Base-by-base conservation (phyloP, 2,888 invertebrate genomes). In the Amiota mariae region DNA sequence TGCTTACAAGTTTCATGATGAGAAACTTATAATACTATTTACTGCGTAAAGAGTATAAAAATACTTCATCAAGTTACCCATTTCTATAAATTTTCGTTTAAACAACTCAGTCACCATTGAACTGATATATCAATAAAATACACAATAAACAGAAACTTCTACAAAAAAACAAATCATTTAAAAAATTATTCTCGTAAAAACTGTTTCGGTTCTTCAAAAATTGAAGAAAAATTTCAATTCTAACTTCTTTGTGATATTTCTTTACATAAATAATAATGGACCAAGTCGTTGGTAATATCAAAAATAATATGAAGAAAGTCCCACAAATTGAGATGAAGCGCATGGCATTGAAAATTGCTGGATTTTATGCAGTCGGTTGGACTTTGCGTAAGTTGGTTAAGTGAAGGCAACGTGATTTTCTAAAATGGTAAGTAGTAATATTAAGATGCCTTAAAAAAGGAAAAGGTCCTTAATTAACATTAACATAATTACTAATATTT, bases 291-390 rank as follows among this genome's bases (percentile, higher is more conserved):
- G 78, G 77, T 8, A 85, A 81, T n/a, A 11, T 83, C 6, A 74
- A 75, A 59, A 73, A 73, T 66, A 76, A 76, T 59, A 67, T 78
- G 8, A 78, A 73, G 72, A n/a, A 20, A 24, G 13, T 74, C 49
- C 49, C 63, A 15, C 73, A 73, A n/a, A 57, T 77, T n/a, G 83
- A 83, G 51, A 75, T 72, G 57, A 83, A 85, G 70, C 74, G 78
- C 0, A 78, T 80, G 80, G 85, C 85, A 9, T 46, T 83, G 0
- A 85, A 85, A 18, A 74, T 83, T 0, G 73, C 83, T 4, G 83
- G 83, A 68, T 85, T 83, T 78, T 85, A 83, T 4, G 83, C 85
- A 12, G 76, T 83, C 61, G 79, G 83, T 51, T 85, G 81, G 77
- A 83, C 85, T 1, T 72, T 83, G 36, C 81, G 82, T n/a, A 83